Percentiles rank a stretch among this genome's conserved stretches.
Conservation (phyloP, 2,888 invertebrate genomes). For the Crematogaster levior region DNA sequence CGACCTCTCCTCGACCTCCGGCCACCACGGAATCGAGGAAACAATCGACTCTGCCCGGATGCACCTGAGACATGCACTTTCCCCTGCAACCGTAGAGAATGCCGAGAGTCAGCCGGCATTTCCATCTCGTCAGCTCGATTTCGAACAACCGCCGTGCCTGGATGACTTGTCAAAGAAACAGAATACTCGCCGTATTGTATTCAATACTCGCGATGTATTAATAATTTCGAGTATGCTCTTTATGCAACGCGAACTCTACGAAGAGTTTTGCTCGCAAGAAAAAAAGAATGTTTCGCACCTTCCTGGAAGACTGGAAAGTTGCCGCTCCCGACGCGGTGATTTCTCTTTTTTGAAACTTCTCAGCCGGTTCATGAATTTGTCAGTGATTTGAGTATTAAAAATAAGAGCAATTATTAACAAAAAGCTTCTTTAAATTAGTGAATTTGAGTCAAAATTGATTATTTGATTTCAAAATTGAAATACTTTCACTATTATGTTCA, state of each 20-base stretch:
- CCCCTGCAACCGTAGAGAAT: slow-evolving; percentile 35
- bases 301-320: slow-evolving; percentile 77
- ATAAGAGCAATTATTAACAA: background rate
- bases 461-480: background rate
- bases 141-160: slow-evolving; percentile 15
- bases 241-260: slow-evolving; percentile 39
- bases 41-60: slow-evolving; percentile 12
- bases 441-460: slow-evolving; percentile 1
- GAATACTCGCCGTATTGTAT: slow-evolving; percentile 26
- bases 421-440: background rate
- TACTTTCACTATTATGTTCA: slow-evolving; percentile 14
- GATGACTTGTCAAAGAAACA: slow-evolving; percentile 33
- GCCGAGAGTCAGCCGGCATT: slow-evolving; percentile 43
- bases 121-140: slow-evolving; percentile 63
- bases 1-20: slow-evolving; percentile 65
- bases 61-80: slow-evolving; percentile 48
- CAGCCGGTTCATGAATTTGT: slow-evolving; percentile 9
- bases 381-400: slow-evolving; percentile 39
- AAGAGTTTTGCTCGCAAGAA: slow-evolving; percentile 62
- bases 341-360: slow-evolving; percentile 70
- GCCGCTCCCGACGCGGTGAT: slow-evolving; percentile 59
- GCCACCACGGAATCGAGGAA: slow-evolving; percentile 15
- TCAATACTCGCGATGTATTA: slow-evolving; percentile 41
- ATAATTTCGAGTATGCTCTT: slow-evolving; percentile 28
- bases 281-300: slow-evolving; percentile 66